Evolutionary conservation across 1,140 invertebrate species (phyloP), one percentile per base, ranked within the genome.

Genomic region (Zaprionus inermis): DNA sequence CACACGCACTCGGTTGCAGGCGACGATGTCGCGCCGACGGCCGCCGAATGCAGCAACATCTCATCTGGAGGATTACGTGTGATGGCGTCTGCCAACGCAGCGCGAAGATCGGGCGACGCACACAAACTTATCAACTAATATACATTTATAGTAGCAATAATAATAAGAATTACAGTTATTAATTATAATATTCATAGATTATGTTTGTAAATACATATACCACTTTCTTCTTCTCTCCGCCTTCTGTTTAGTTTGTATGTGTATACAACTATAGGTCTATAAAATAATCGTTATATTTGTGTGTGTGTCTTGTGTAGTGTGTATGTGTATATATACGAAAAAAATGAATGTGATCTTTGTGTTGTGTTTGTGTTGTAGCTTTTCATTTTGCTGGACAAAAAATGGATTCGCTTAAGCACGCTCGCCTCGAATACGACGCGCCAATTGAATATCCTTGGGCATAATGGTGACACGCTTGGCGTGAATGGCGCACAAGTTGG

Each of bases 391-490:
- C 38, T 57, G 36, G 22, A 16, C n/a, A 34, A 54, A 65, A 18
- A 65, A 9, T 20, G 46, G 32, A 5, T 22, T 20, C 20, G 24
- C 82, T 94, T 95, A 95, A 93, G 95, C 95, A 78, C 96, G 93
- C 92, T 97, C 96, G 44, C 95, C 96, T 74, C 95, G 94, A 70
- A 96, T 96, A 92, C 97, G 94, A 83, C 96, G 94, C 61, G 96
- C 96, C 76, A 97, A 92, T 86, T 98, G 97, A 79, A 98, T 98
- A 88, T 98, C 97, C 92, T 97, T 98, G 5, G 97, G 96, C 97
- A 97, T 98, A 75, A 98, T 98, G 67, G 97, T 98, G 16, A 98
- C 97, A 76, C 97, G 94, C 93, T 98, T 98, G 60, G 97, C 97
- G 88, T 98, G 97, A 85, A 98, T 98, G 61, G 97, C 97, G 92